These are phyloP conservation scores for Phocoena sinus DNA, from an alignment of 2,113 vertebrate genomes.

Conservation along the genomic window DNA sequence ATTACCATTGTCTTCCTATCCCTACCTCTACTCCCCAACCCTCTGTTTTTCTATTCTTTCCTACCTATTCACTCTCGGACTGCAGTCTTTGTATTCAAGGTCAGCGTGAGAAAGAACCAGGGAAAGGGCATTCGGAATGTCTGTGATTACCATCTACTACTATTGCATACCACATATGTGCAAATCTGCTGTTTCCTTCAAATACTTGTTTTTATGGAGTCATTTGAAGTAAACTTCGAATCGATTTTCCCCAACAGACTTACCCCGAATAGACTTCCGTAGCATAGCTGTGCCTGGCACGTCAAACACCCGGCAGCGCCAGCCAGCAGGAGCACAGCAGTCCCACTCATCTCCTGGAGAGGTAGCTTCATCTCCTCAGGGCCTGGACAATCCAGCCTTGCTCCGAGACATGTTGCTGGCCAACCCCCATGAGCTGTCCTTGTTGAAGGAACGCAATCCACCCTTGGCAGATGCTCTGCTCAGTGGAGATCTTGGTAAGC, in stretches of 20 bases:
- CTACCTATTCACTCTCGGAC: not conserved
- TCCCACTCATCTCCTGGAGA: slow-evolving; percentile 75
- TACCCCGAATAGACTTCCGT: slow-evolving; percentile 97
- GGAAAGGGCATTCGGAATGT: not conserved
- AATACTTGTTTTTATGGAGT: not conserved
- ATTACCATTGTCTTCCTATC: not conserved
- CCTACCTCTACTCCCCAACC: not conserved
- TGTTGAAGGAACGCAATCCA: slow-evolving; percentile 96
- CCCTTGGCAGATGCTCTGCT: slow-evolving; percentile 95
- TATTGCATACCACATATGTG: not conserved
- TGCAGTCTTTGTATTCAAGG: not conserved
- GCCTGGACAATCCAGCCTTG: slow-evolving; percentile 92
- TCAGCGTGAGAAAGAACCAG: not conserved
- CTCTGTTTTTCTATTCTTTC: not conserved
- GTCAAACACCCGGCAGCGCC: slow-evolving; percentile 78
- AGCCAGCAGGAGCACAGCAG: slow-evolving; percentile 11
- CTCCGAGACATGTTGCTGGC: slow-evolving; percentile 95
- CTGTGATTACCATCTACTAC: not conserved
- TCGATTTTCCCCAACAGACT: slow-evolving; percentile 77
- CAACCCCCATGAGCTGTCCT: slow-evolving; percentile 96
- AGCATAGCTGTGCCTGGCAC: slow-evolving; percentile 95
- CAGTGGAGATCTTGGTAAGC: slow-evolving; percentile 95
- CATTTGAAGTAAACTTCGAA: slow-evolving; percentile 29
- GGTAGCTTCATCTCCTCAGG: slow-evolving; percentile 84
- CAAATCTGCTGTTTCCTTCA: not conserved